Conservation (phyloP, 2,888 invertebrate genomes). For the Trichacis sp. region DNA sequence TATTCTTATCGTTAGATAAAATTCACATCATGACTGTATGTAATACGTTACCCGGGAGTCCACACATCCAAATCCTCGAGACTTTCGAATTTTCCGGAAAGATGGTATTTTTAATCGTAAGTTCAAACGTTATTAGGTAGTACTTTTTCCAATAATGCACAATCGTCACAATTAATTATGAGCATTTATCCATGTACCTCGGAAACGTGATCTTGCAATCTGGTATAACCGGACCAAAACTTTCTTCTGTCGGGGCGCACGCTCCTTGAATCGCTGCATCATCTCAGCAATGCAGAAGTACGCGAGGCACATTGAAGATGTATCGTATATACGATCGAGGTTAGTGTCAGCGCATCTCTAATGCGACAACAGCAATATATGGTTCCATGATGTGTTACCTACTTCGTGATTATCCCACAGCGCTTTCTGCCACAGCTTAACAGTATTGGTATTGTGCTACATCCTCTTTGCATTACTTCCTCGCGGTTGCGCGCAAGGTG, state of each 20-base stretch:
- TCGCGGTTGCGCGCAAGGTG: slow-evolving; percentile 23
- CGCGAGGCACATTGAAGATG: slow-evolving; percentile 16
- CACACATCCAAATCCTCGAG: too few species aligned
- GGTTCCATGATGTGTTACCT: slow-evolving; percentile 55
- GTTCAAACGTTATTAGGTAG: too few species aligned
- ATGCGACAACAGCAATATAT: slow-evolving; percentile 51
- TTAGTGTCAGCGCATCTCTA: slow-evolving; percentile 59
- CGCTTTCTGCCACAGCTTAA: slow-evolving; percentile 32
- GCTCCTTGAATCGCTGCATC: neutral
- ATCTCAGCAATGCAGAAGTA: slow-evolving; percentile 14
- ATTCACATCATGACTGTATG: too few species aligned
- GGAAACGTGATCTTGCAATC: too few species aligned
- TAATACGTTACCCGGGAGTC: too few species aligned
- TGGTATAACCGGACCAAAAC: neutral
- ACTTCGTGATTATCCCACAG: slow-evolving; percentile 62
- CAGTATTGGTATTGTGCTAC: slow-evolving; percentile 59
- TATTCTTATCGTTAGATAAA: too few species aligned
- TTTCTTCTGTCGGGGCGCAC: neutral
- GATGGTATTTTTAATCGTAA: too few species aligned
- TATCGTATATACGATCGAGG: slow-evolving; percentile 47
- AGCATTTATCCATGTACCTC: too few species aligned
- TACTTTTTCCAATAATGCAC: too few species aligned
- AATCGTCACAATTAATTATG: too few species aligned
- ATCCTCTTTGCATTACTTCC: slow-evolving; percentile 50
- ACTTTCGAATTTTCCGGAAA: too few species aligned